These are phyloP conservation scores for Dipus sagitta DNA, from an alignment of 2,797 vertebrate genomes.

Conservation along the genomic window DNA sequence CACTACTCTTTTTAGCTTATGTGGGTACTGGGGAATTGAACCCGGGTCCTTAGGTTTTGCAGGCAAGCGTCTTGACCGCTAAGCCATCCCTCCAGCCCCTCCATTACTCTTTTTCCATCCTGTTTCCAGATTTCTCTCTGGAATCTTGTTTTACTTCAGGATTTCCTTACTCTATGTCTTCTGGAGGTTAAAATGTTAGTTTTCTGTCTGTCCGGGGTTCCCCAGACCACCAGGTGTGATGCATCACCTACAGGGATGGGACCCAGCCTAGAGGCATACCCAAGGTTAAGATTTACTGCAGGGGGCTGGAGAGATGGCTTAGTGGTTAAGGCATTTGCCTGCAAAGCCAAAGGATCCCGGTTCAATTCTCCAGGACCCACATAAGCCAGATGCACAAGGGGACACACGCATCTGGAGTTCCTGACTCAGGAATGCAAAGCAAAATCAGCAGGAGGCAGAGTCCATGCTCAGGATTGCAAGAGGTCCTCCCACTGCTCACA, in stretches of 20 bases:
- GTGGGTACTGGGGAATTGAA: no score
- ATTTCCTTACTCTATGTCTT: not conserved
- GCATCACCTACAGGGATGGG: not conserved
- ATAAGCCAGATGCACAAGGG: no score
- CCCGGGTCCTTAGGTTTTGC: no score
- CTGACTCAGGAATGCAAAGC: not conserved
- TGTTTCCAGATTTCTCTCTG: slow-evolving; percentile 7
- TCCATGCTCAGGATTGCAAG: not conserved
- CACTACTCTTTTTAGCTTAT: not conserved
- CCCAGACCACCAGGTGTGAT: not conserved
- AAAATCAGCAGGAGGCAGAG: not conserved
- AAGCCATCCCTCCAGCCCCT: no score
- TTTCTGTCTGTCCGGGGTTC: not conserved
- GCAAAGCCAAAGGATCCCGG: no score
- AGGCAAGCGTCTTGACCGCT: no score
- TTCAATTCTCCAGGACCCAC: no score
- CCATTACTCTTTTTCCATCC: not conserved
- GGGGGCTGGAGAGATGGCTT: no score
- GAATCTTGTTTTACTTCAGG: not conserved
- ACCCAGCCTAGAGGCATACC: not conserved
- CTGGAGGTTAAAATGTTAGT: not conserved
- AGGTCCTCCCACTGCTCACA: not conserved
- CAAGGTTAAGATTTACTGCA: not conserved
- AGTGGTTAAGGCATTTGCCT: no score
- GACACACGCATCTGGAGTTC: no score